phyloP scores from a whole-genome alignment of 2,888 invertebrate genomes.

The Charanyca ferruginea region DNA sequence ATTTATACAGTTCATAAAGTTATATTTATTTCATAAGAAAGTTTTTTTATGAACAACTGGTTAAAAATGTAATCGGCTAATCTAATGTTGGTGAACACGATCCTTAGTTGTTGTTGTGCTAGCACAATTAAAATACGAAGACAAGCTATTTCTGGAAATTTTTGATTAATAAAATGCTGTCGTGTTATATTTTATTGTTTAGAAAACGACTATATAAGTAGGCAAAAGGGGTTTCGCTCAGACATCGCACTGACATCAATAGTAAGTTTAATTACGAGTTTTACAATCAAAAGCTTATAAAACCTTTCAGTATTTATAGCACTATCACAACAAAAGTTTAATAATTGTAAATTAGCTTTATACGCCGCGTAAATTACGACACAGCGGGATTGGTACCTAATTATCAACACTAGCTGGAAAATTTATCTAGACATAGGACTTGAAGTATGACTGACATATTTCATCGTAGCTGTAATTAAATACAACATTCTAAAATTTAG shows the following conservation, averaged over 20 bases:
- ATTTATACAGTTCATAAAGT: too few relatives aligned
- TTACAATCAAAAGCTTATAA: conserved; percentile 37
- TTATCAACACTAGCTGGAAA: conserved; percentile 34
- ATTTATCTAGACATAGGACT: conserved; percentile 43
- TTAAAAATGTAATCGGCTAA: too few relatives aligned
- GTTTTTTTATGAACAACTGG: too few relatives aligned
- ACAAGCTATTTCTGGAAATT: not conserved
- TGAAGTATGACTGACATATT: conserved; percentile 44
- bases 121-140: conserved; percentile 14
- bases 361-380: conserved; percentile 34
- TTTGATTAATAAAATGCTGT: conserved; percentile 16
- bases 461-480: conserved; percentile 50
- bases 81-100: too few relatives aligned
- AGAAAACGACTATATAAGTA: conserved; percentile 14
- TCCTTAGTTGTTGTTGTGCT: not conserved
- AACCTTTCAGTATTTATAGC: conserved; percentile 41
- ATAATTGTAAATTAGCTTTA: conserved; percentile 44
- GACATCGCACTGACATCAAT: conserved; percentile 18
- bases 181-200: conserved; percentile 5
- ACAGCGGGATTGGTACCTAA: conserved; percentile 43
- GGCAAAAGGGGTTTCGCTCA: conserved; percentile 7
- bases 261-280: conserved; percentile 40
- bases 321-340: conserved; percentile 22
- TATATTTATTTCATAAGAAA: too few relatives aligned
- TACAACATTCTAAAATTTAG: conserved; percentile 49